Evolutionary conservation across 2,113 vertebrate species (phyloP), one percentile per base, ranked within the genome.

Genomic region (Myotis brandtii): DNA sequence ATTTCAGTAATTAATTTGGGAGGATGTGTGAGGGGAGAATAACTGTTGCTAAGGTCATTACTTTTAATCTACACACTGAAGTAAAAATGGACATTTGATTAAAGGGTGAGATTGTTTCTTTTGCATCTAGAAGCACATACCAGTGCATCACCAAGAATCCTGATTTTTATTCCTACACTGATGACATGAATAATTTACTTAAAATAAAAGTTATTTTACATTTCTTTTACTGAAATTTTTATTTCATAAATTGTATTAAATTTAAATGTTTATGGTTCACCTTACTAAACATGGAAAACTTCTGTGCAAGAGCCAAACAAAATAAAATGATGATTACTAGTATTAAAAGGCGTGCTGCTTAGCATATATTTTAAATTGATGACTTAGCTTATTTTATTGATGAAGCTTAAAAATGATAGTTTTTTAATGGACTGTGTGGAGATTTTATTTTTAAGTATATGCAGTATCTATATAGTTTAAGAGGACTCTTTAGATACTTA

Each of bases 221-320:
- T 92, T 87, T n/a, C 12, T 94, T 56, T 90, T 59, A 18, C 86
- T 85, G 50, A 95, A 88, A 88, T 85, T 66, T 32, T 69, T 62
- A 62, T 54, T 80, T 69, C 37, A 18, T 56, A 40, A 85, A 27
- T 66, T 34, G 25, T 82, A 25, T 87, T 92, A 48, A 69, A n/a
- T 76, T 18, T 75, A 84, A 86, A 52, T 73, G 25, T 69, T 52
- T 91, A 21, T 92, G 64, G 64, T 94, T 21, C 40, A 32, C 14
- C 9, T 27, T 86, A 6, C 3, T 52, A 75, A 89, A 34, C 10
- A 5, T 56, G 18, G 32, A 94, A 77, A n/a, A 69, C 7, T 40
- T 93, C 7, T 52, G 30, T 20, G 40, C 1, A 37, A 69, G 1
- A 64, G 12, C 25, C 70, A 46, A 64, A 50, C 37, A 88, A 67